phyloP scores from a whole-genome alignment of 2,888 invertebrate genomes.

The Euphydryas editha region DNA sequence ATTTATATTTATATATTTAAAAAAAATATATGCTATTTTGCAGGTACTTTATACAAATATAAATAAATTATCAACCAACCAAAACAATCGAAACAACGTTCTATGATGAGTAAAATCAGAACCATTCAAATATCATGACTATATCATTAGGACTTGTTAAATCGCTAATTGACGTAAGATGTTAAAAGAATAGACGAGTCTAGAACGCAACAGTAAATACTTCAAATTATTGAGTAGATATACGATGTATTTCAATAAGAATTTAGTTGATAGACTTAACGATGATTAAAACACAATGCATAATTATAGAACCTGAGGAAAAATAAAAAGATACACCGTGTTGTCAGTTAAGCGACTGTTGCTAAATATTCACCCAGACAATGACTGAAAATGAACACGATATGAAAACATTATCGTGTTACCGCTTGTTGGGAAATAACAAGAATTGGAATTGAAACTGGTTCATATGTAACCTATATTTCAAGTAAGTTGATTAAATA shows the following conservation, averaged over 20 bases:
- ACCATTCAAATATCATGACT: background rate
- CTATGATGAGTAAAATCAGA: background rate
- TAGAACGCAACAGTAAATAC: no score
- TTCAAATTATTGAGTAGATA: no score
- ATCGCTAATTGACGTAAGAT: background rate
- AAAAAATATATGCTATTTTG: no score
- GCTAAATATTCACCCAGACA: background rate
- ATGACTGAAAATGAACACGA: background rate
- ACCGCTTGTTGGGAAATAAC: conserved; percentile 13
- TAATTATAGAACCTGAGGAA: background rate
- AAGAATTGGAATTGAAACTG: conserved; percentile 11
- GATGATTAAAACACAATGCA: background rate
- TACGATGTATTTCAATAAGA: no score
- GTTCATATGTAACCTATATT: conserved; percentile 23
- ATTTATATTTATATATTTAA: background rate
- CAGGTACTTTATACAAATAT: no score
- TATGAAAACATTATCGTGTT: conserved; percentile 24
- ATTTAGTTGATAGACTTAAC: no score
- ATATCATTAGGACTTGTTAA: background rate
- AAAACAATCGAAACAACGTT: background rate
- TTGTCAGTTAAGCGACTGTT: background rate
- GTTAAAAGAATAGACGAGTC: background rate
- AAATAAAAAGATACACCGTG: background rate
- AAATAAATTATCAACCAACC: no score
- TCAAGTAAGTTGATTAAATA: background rate